Percentiles rank a stretch among this genome's conserved stretches.
phyloP scores from a whole-genome alignment of 2,797 vertebrate species.

The Hydrolagus colliei region DNA sequence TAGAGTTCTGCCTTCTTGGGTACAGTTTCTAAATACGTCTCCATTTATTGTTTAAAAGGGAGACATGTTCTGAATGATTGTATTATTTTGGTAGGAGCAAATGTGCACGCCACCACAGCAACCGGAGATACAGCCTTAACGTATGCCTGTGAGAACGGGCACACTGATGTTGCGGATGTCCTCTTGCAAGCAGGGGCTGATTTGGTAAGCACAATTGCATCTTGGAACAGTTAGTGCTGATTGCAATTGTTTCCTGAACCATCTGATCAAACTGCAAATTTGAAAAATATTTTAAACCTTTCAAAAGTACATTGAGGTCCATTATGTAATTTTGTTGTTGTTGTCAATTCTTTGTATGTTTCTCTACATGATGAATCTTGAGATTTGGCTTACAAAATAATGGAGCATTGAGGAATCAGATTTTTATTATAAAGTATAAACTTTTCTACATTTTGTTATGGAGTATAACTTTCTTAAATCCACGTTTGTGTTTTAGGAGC shows the following conservation, averaged over 20 bases:
- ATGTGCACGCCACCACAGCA: constrained; percentile 92
- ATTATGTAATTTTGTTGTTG: no score
- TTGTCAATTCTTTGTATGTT: background rate
- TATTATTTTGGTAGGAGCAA: constrained; percentile 70
- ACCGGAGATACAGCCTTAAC: constrained; percentile 94
- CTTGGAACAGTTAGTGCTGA: background rate
- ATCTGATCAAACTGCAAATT: background rate
- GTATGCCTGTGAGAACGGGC: constrained; percentile 96
- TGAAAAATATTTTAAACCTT: background rate
- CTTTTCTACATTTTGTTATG: no score
- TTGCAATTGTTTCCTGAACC: background rate
- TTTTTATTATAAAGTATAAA: background rate
- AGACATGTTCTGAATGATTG: background rate
- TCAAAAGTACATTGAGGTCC: no score
- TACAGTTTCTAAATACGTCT: no score
- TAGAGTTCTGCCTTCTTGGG: no score
- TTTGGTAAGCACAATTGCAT: constrained; percentile 62
- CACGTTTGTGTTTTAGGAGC: constrained; percentile 67
- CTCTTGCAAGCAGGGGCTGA: constrained; percentile 92
- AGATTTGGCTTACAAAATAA: background rate
- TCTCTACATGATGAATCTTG: background rate
- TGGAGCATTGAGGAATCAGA: background rate
- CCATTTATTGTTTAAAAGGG: no score
- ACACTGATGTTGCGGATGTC: constrained; percentile 95
- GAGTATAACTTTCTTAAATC: background rate